Percentiles rank a stretch among this genome's conserved stretches.
phyloP scores from a whole-genome alignment of 2,113 vertebrate genomes.

The Sylvilagus bachmani region DNA sequence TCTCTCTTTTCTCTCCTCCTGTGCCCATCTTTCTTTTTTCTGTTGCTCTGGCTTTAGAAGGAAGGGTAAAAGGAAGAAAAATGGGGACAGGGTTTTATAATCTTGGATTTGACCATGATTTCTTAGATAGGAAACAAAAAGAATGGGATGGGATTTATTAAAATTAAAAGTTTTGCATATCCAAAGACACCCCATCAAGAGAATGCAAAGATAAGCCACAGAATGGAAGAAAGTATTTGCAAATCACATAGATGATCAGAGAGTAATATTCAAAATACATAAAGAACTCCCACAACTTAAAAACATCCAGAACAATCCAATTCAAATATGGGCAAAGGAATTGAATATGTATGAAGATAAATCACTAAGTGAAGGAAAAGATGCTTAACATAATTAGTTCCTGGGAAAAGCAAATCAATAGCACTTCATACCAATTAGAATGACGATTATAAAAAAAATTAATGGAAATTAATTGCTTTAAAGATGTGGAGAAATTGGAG shows the following conservation, averaged over 20 bases:
- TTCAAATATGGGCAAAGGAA: neutral
- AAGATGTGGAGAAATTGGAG: neutral
- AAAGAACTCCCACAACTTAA: neutral
- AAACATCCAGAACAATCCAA: neutral
- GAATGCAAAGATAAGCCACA: neutral
- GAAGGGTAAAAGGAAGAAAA: neutral
- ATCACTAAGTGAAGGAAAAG: neutral
- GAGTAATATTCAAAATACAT: neutral
- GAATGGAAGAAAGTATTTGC: neutral
- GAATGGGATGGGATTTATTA: too few relatives aligned
- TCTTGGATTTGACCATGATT: neutral
- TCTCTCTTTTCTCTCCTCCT: too few relatives aligned
- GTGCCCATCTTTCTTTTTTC: too few relatives aligned
- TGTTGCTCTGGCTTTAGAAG: too few relatives aligned
- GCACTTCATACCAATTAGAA: neutral
- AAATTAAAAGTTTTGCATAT: too few relatives aligned
- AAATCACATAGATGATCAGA: neutral
- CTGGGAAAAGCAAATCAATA: slow-evolving; percentile 21
- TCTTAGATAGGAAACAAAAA: slow-evolving; percentile 14
- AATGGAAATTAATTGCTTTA: neutral
- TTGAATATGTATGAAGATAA: neutral
- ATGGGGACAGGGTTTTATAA: neutral
- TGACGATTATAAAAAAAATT: neutral
- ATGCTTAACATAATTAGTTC: neutral
- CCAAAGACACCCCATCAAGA: neutral